Base-by-base conservation (phyloP, 2,888 invertebrate species). In the Nesidiocoris tenuis region DNA sequence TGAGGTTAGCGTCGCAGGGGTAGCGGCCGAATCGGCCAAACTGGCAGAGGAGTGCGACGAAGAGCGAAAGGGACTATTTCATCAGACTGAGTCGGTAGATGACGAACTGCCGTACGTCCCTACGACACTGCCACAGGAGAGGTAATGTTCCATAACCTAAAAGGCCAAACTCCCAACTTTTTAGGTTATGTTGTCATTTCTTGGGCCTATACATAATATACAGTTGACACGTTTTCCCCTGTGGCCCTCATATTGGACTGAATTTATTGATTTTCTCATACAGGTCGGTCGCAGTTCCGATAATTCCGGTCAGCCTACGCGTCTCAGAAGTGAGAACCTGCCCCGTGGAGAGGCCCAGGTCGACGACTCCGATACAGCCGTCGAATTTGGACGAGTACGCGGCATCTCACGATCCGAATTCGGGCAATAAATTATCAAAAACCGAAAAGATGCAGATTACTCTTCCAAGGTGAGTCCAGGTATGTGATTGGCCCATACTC, bases 51-150 rank as follows among this genome's bases (percentile, higher is more conserved):
- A 88, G 79, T 88, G 88, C 74, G 87, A 86, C 21, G 86, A 88
- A 80, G 94, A 94, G 83, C 87, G 91, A 79, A 90, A 90, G 79
- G 89, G 90, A 1, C 86, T 95, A 61, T 93, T 94, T 63, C 86
- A 90, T 76, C 90, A 88, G 80, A 90, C 93, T 82, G 93, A 94
- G 82, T 94, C 94, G 56, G 91, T 93, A 82, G 88, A 88, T 74
- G 91, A 91, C 81, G 93, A 93, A 84, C 86, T 95, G 82, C 95
- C 95, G 1, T 94, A 93, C 83, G 89, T 95, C 82, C 94, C 95
- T 75, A 94, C 95, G n/a, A 95, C 94, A 74, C 85, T 95, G 82
- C 95, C 95, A 19, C 87, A 90, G 83, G 95, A 95, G 85, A 89
- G 94, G 82, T 82, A 74, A 1, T n/a, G n/a, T n/a, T n/a, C n/a